These are phyloP conservation scores for Rhinophrynus dorsalis DNA, from an alignment of 2,797 vertebrate genomes.

Conservation along the genomic window DNA sequence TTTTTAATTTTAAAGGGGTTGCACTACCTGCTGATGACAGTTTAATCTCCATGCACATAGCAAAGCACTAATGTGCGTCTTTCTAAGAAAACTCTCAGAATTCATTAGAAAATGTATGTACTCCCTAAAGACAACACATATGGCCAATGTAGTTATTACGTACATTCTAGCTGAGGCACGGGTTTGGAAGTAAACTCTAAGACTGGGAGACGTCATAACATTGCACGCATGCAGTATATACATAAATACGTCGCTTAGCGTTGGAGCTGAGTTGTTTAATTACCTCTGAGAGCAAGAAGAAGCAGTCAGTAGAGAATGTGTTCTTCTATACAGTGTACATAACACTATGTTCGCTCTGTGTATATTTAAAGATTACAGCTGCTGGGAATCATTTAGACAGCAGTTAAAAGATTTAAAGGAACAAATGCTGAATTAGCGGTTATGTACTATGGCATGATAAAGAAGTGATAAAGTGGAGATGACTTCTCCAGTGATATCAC, in stretches of 20 bases:
- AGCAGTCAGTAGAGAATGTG: not conserved
- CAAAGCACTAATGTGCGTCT: not conserved
- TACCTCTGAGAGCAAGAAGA: not conserved
- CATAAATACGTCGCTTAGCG: not conserved
- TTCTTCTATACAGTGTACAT: not conserved
- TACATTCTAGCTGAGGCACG: not conserved
- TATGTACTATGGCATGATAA: too few relatives aligned
- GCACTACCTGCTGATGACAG: not conserved
- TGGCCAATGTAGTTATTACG: slow-evolving; percentile 4
- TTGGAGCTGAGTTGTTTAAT: not conserved
- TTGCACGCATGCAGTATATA: not conserved
- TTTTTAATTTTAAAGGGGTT: not conserved
- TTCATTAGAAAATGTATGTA: slow-evolving; percentile 1
- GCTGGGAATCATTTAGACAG: not conserved
- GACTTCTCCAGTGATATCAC: too few relatives aligned
- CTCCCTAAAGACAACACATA: slow-evolving; percentile 7
- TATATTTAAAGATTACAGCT: slow-evolving; percentile 2
- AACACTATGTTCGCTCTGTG: not conserved
- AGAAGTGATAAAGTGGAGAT: too few relatives aligned
- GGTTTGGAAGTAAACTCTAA: not conserved
- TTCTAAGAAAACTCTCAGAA: slow-evolving; percentile 13
- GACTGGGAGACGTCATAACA: not conserved
- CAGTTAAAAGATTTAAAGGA: too few relatives aligned
- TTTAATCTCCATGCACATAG: not conserved
- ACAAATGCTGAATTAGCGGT: too few relatives aligned